A percentile compares a stretch with the other conserved stretches of the same genome.
phyloP scores from a whole-genome alignment of 2,797 vertebrate genomes.

The Helarctos malayanus region DNA sequence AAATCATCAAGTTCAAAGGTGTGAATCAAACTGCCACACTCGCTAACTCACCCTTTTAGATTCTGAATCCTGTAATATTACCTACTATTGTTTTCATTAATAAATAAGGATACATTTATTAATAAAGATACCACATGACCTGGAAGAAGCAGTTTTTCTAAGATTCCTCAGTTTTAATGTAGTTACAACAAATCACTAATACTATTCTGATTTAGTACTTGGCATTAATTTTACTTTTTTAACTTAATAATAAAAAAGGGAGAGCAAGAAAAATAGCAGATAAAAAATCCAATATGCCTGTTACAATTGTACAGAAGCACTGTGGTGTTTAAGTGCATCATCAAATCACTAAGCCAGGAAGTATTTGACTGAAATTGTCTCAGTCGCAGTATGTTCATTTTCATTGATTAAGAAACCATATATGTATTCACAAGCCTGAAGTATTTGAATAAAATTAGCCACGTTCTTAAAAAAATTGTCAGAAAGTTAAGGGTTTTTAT shows the following conservation, averaged over 20 bases:
- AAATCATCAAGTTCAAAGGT: slow-evolving; percentile 56
- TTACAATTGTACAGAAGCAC: not conserved
- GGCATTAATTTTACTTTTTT: slow-evolving; percentile 43
- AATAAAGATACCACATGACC: slow-evolving; percentile 19
- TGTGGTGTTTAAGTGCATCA: not conserved
- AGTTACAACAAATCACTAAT: slow-evolving; percentile 51
- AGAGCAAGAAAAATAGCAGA: slow-evolving; percentile 31
- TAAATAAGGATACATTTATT: slow-evolving; percentile 39
- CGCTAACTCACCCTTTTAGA: not conserved
- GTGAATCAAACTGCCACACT: not conserved
- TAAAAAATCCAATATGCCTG: not conserved
- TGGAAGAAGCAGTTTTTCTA: slow-evolving; percentile 38
- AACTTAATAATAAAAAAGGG: not conserved
- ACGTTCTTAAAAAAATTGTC: not conserved
- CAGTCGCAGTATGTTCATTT: not conserved
- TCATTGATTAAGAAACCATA: slow-evolving; percentile 43
- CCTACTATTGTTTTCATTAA: slow-evolving; percentile 60
- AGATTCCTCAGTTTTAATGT: slow-evolving; percentile 44
- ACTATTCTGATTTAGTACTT: slow-evolving; percentile 48
- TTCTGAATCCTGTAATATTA: slow-evolving; percentile 29
- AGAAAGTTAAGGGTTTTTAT: not conserved
- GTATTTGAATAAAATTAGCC: not conserved
- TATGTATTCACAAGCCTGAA: not conserved
- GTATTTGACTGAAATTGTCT: not conserved
- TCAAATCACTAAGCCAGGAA: not conserved